Base-by-base conservation (phyloP, 2,888 invertebrate genomes). In the Adela reaumurella region DNA sequence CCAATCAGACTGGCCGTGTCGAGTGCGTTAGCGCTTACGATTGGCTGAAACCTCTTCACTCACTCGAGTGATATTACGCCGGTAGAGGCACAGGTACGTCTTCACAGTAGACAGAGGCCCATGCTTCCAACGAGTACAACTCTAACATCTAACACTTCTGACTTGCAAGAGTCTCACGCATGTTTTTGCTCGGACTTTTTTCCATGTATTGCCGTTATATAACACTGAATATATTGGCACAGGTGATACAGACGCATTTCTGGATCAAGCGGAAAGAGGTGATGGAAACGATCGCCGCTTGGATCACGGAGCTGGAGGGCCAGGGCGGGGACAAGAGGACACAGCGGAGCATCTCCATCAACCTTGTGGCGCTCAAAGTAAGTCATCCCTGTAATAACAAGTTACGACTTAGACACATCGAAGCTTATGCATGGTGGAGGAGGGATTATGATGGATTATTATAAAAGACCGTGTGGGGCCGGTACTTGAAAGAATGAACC, bases 211-310 rank as follows among this genome's bases (percentile, higher is more conserved):
- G 46, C 19, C 47, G 17, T 43, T n/a, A n/a, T n/a, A n/a, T n/a
- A n/a, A n/a, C n/a, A n/a, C n/a, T n/a, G n/a, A n/a, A n/a, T n/a
- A n/a, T n/a, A 16, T 17, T 48, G 45, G 18, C 54, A 11, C 62
- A 92, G 89, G 91, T 95, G 47, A 92, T 97, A 55, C 89, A 92
- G 55, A 88, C 91, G 19, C 97, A 97, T 70, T 97, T 97, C 73
- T 97, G 94, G 90, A 82, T 96, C 61, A 97, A 97, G 70, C 85
- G 92, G 51, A 87, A 92, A 61, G 95, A 96, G 74, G 91, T 97
- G 56, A 85, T 92, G 64, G 82, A 86, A 57, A 95, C 96, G 70
- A 88, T 95, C 54, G 92, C 94, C 62, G 85, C 85, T 54, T 96
- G 96, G 96, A 90, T 96, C 60, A 84, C 86, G 51, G 95, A 96